A percentile compares a stretch with the other conserved stretches of the same genome.
These are phyloP conservation scores for Nomada ferruginata DNA, from an alignment of 2,888 invertebrate genomes.

Conservation along the genomic window DNA sequence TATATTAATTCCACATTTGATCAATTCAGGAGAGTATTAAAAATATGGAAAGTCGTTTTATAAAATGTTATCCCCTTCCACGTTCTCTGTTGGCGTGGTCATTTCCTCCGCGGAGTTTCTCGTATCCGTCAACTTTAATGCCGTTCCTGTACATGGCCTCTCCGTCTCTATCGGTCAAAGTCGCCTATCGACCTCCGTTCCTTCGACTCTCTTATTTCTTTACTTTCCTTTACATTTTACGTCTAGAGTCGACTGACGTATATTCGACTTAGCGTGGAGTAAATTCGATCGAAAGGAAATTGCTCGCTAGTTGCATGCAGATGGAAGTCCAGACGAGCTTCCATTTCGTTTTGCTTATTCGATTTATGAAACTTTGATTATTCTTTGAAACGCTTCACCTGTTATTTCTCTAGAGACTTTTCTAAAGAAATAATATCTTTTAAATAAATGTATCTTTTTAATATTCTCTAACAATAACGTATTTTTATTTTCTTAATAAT, in stretches of 20 bases:
- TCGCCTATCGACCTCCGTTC: slow-evolving; percentile 32
- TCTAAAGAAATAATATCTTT: no score
- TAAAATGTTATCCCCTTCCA: neutral
- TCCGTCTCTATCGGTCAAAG: slow-evolving; percentile 54
- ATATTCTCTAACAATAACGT: no score
- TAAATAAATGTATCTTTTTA: no score
- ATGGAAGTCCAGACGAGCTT: slow-evolving; percentile 22
- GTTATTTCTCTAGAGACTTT: no score
- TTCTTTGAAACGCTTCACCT: neutral
- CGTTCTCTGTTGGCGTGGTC: neutral
- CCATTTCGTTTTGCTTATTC: slow-evolving; percentile 24
- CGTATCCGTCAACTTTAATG: slow-evolving; percentile 30
- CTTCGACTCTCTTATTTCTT: slow-evolving; percentile 33
- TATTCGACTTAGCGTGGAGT: slow-evolving; percentile 61
- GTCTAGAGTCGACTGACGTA: slow-evolving; percentile 30
- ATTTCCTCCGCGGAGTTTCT: slow-evolving; percentile 43
- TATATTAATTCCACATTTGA: no score
- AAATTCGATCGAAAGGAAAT: slow-evolving; percentile 66
- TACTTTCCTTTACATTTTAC: slow-evolving; percentile 35
- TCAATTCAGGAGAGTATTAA: no score
- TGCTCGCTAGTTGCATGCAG: slow-evolving; percentile 52
- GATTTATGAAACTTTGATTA: slow-evolving; percentile 22
- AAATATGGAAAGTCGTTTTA: no score
- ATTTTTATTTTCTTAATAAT: no score
- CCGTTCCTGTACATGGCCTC: slow-evolving; percentile 11